Base-by-base conservation (phyloP, 2,797 vertebrate genomes). In the Danionella dracula region DNA sequence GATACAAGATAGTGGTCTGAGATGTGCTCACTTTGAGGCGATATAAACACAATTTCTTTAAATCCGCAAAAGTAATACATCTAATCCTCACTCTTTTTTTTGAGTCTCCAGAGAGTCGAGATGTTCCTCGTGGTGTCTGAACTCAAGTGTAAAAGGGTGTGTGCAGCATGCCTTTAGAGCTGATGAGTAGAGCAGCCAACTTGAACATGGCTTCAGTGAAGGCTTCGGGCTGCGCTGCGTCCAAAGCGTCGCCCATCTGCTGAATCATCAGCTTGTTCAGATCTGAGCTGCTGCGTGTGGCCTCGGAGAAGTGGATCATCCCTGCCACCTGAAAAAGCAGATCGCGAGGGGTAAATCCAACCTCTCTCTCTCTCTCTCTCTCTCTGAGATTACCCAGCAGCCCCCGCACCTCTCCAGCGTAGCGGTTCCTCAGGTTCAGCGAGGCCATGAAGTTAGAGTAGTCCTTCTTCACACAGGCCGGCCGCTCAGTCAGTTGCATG, bases 371-470 rank as follows among this genome's bases (percentile, higher is more conserved):
- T n/a, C n/a, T n/a, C n/a, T n/a, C n/a, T n/a, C n/a, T n/a, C n/a
- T n/a, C n/a, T n/a, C n/a, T n/a, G n/a, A n/a, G n/a, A n/a, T n/a
- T n/a, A n/a, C n/a, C n/a, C n/a, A n/a, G n/a, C 11, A 32, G 8
- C 2, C 10, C 17, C n/a, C 9, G 29, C 59, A 96, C 96, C 90
- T 98, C 95, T 82, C 96, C 96, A 0, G 96, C 93, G 0, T 97
- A 97, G 76, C 95, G 90, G 80, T 98, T 98, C 50, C 96, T 92
- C 73, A 98, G 80, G 79, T 97, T 98, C 31, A 98, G 91, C 10
- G 96, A 98, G 4, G 94, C 93, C 96, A 98, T 98, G 85, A 98
- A 98, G 84, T 93, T 98, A 32, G 96, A 98, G 78, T 98, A 98
- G 76, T 98, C 96, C 76, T 95, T 98, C 86, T 97, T 98, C 66